These are phyloP conservation scores for Diploscapter pachys DNA, from an alignment of 1,140 invertebrate genomes.

Conservation along the genomic window DNA sequence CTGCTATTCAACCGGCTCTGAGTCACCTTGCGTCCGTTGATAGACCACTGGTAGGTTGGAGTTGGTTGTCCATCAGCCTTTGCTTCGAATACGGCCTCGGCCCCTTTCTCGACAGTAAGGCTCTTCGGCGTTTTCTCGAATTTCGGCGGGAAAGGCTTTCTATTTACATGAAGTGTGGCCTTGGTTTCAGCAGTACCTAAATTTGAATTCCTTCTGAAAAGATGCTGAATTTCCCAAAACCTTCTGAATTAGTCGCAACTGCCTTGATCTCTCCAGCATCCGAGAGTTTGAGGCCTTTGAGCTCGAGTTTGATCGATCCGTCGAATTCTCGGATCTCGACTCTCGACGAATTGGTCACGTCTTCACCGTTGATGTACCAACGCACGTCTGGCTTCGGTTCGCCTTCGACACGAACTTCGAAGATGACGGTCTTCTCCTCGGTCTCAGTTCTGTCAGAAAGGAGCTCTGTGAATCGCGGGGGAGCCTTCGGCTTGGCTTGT, in stretches of 20 bases:
- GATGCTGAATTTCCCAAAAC: constrained; percentile 23
- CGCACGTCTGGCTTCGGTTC: constrained; percentile 50
- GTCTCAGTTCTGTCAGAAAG: constrained; percentile 48
- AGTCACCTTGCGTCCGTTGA: constrained; percentile 39
- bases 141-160: constrained; percentile 39
- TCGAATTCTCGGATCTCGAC: constrained; percentile 55
- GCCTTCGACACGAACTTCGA: constrained; percentile 55
- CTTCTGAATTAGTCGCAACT: constrained; percentile 51
- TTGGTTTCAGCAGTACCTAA: constrained; percentile 6
- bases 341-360: constrained; percentile 34
- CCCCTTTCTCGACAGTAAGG: constrained; percentile 45
- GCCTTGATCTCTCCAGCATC: constrained; percentile 45
- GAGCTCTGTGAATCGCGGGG: constrained; percentile 50
- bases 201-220: background rate
- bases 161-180: constrained; percentile 33
- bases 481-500: constrained; percentile 51
- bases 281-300: constrained; percentile 40
- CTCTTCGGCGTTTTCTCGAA: constrained; percentile 44
- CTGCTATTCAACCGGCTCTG: background rate
- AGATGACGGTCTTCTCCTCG: constrained; percentile 53
- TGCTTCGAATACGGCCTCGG: constrained; percentile 49
- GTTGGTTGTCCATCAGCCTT: constrained; percentile 46
- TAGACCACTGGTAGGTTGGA: constrained; percentile 48
- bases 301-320: constrained; percentile 53
- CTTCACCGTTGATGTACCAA: constrained; percentile 53